Percentiles rank a stretch among this genome's conserved stretches.
These are phyloP conservation scores for Apodemia zela DNA, from an alignment of 2,888 invertebrate species.

Conservation along the genomic window DNA sequence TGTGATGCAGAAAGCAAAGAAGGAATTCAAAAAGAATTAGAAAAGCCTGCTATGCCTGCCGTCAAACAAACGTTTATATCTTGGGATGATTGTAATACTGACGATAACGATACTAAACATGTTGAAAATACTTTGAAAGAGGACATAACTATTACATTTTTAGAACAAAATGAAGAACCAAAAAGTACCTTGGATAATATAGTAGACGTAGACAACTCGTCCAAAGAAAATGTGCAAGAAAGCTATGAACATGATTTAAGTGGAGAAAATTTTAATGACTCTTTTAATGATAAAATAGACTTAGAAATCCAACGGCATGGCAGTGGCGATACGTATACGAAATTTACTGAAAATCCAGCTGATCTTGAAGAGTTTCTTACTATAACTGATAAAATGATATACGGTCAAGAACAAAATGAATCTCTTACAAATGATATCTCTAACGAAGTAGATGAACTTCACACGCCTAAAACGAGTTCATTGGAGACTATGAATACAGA, in stretches of 20 bases:
- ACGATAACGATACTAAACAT: conserved; percentile 1
- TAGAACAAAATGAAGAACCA: not conserved
- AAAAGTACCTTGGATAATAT: not conserved
- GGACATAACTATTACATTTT: conserved; percentile 25
- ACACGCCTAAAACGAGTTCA: conserved; percentile 65
- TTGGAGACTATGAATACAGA: conserved; percentile 53
- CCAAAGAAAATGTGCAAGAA: conserved; percentile 51
- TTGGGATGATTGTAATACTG: not conserved
- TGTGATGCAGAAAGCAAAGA: conserved; percentile 42
- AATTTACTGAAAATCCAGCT: conserved; percentile 62
- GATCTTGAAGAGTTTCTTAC: conserved; percentile 69
- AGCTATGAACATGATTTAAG: conserved; percentile 54
- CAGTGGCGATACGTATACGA: conserved; percentile 71
- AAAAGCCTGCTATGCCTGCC: not conserved
- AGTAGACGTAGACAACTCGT: conserved; percentile 34
- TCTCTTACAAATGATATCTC: conserved; percentile 35
- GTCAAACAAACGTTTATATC: not conserved
- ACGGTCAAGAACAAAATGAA: conserved; percentile 37
- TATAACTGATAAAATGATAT: conserved; percentile 63
- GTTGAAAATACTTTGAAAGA: conserved; percentile 28
- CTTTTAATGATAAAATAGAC: conserved; percentile 39
- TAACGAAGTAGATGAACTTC: conserved; percentile 47
- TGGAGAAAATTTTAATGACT: conserved; percentile 48
- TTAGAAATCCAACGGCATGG: conserved; percentile 53
- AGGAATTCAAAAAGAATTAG: conserved; percentile 26